Evolutionary conservation across 2,888 invertebrate genomes (phyloP), one percentile per base, ranked within the genome.

Genomic region (Lobophora halterata): DNA sequence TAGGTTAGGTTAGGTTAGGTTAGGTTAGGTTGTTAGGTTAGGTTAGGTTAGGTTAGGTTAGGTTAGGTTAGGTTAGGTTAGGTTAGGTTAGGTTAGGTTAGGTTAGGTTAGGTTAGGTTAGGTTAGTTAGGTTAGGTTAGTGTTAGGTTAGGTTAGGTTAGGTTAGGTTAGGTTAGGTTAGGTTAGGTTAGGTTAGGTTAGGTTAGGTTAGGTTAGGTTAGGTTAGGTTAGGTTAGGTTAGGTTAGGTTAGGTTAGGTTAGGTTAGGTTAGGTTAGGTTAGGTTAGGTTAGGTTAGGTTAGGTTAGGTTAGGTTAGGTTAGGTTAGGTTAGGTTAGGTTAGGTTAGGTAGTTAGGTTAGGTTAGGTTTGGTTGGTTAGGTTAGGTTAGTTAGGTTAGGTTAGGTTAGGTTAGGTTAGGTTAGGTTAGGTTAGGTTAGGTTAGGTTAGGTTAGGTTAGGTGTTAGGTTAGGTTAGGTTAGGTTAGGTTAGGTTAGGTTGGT

Each of bases 1-100:
- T 42, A 42, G 46, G 42, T 46, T 43, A 47, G 39, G 47, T 47
- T 39, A 43, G 39, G 43, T 42, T 46, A 41, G 41, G 44, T 44
- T 44, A 43, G 43, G 41, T 46, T 41, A 41, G 26, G 46, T 48
- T 47, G n/a, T n/a, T n/a, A n/a, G n/a, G n/a, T n/a, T n/a, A n/a
- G 43, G 47, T 47, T 47, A 47, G 47, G 47, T 43, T 48, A 48
- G 48, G n/a, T n/a, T 41, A 41, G 46, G 44, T 45, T 36, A 36
- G 41, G 27, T 41, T 35, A 35, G 41, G 35, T 37, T 42, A 45
- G 47, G 37, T 42, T 41, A 27, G 52, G 45, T 51, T 46, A 38
- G 49, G 43, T 42, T 29, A 27, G 39, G 46, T 49, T 49, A 49
- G 36, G 38, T 46, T 39, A 27, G 44, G 46, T 30, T 30, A 30